A percentile compares a stretch with the other conserved stretches of the same genome.
Conservation (phyloP, 2,888 invertebrate genomes). For the Drosophila kuntzei region DNA sequence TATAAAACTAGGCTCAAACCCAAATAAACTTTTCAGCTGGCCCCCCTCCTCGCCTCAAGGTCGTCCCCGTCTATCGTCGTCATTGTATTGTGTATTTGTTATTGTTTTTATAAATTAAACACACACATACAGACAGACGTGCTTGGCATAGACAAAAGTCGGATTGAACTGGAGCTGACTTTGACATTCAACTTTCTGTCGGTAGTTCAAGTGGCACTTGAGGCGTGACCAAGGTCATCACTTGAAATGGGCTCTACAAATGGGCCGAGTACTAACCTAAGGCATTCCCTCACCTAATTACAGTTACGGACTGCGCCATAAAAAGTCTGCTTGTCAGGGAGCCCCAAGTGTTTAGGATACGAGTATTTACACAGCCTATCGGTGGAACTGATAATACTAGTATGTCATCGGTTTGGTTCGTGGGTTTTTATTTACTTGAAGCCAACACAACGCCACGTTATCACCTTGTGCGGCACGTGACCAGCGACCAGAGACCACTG, state of each 20-base stretch:
- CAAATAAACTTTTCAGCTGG: constrained; percentile 37
- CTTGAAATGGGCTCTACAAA: constrained; percentile 18
- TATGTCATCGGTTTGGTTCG: constrained; percentile 18
- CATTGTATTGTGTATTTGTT: constrained; percentile 21
- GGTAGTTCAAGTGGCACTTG: constrained; percentile 72
- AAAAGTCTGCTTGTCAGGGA: constrained; percentile 4
- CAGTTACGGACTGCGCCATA: constrained; percentile 46
- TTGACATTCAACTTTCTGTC: constrained; percentile 74
- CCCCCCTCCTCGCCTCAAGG: constrained; percentile 34
- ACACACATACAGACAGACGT: constrained; percentile 38
- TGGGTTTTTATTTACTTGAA: constrained; percentile 19
- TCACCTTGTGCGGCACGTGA: constrained; percentile 65
- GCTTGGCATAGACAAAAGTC: constrained; percentile 55
- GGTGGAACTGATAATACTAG: constrained; percentile 33
- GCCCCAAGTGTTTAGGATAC: constrained; percentile 11
- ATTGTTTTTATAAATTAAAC: constrained; percentile 22
- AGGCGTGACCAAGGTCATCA: constrained; percentile 45
- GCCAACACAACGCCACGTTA: constrained; percentile 25
- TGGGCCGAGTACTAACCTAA: constrained; percentile 55
- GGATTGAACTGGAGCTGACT: constrained; percentile 49
- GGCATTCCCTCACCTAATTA: constrained; percentile 60
- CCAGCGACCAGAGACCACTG: constrained; percentile 20
- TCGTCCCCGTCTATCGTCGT: constrained; percentile 27
- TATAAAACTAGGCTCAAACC: constrained; percentile 38
- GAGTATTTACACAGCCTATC: constrained; percentile 60